Percentiles rank a stretch among this genome's conserved stretches.
These are phyloP conservation scores for Myotis lucifugus DNA, from an alignment of 2,113 vertebrate species.

Conservation along the genomic window DNA sequence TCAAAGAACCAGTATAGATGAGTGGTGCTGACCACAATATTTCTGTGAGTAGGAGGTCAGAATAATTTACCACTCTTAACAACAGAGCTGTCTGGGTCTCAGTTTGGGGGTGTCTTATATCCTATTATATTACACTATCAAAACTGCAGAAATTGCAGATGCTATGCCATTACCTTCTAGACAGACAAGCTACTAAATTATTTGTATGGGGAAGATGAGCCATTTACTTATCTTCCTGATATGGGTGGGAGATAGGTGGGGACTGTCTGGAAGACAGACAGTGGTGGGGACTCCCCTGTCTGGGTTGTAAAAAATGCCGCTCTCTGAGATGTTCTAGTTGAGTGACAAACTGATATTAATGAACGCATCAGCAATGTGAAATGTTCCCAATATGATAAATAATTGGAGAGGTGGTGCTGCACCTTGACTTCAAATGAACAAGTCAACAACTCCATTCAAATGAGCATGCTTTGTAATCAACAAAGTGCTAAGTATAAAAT, in stretches of 20 bases:
- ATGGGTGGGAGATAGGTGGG: slow-evolving; percentile 59
- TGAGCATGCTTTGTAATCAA: background rate
- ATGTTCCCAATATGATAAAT: slow-evolving; percentile 48
- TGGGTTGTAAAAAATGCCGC: slow-evolving; percentile 56
- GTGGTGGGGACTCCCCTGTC: slow-evolving; percentile 35
- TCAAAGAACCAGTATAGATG: slow-evolving; percentile 8
- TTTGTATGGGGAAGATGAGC: slow-evolving; percentile 70
- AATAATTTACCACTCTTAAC: slow-evolving; percentile 34
- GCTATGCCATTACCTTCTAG: slow-evolving; percentile 63
- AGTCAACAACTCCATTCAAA: slow-evolving; percentile 32
- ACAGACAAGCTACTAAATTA: slow-evolving; percentile 77
- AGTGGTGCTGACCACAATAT: background rate
- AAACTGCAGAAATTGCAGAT: slow-evolving; percentile 59
- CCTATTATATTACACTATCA: slow-evolving; percentile 61
- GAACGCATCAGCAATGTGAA: slow-evolving; percentile 48
- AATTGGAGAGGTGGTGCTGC: background rate
- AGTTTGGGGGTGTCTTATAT: slow-evolving; percentile 50
- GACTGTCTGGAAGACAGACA: slow-evolving; percentile 64
- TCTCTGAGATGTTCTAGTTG: slow-evolving; percentile 53
- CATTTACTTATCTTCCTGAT: slow-evolving; percentile 73
- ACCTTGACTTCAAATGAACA: slow-evolving; percentile 53
- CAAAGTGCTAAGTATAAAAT: background rate
- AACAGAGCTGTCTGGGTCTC: slow-evolving; percentile 45
- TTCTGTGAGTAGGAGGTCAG: slow-evolving; percentile 10
- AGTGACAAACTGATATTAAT: slow-evolving; percentile 24